Evolutionary conservation across 2,797 vertebrate genomes (phyloP), one percentile per base, ranked within the genome.

Genomic region (Notolepis coatsorum): DNA sequence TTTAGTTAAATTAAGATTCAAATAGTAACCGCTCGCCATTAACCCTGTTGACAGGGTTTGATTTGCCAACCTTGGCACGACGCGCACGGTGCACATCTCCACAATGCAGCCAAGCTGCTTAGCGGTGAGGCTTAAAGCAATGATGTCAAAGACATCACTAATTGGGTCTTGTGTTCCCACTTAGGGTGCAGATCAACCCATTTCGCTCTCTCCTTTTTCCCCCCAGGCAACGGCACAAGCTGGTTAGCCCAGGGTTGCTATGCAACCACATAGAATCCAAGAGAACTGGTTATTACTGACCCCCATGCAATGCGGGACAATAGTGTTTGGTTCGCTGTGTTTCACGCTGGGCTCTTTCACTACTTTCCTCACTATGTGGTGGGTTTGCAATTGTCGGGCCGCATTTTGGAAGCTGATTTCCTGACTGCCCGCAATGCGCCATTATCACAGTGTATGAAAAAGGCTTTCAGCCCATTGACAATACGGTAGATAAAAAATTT

Each of bases 1-100:
- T n/a, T 77, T 65, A 63, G 57, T 21, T 66, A 62, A 75, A 71
- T 77, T 66, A 63, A 56, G 53, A 68, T 64, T 75, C 45, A 56
- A 37, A 17, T 61, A 77, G 76, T 66, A 71, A 77, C 71, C 64
- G 58, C 65, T 68, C 45, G 45, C 66, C 39, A 47, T 46, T 28
- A 55, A 79, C 54, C 74, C 68, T 68, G n/a, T 38, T 52, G 48
- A 57, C 46, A 60, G 43, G 48, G 51, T 41, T 73, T 57, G 27
- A 68, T 71, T 76, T 28, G 15, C 35, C 59, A 70, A 47, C 53
- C 28, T 68, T 70, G 30, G 15, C 71, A 53, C 61, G 31, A 47
- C 62, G 39, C 46, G 15, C 71, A 53, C 61, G 31, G 47, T 65
- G 39, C 46, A 33, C 54, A 33, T 27, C 62, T 46, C 48, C 47